Evolutionary conservation across 2,888 invertebrate genomes (phyloP), one percentile per base, ranked within the genome.

Genomic region (Cyclophora punctaria): DNA sequence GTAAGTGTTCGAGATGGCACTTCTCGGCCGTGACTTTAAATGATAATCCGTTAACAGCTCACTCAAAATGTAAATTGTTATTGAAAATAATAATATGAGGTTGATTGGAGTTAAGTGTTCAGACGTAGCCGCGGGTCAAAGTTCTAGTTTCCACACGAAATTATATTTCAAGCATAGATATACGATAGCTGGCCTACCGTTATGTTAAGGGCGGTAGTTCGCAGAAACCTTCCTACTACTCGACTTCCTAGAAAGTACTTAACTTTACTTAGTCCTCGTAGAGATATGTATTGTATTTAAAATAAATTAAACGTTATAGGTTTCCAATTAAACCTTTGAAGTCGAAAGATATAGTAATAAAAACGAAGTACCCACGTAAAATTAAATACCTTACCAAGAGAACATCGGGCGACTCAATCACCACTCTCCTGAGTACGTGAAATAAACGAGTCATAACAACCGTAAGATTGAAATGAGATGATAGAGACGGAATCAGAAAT

Each of bases 381-480:
- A 20, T 20, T 20, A 20, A 20, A 20, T 20, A 20, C 20, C 37
- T 37, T 37, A 5, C 37, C 37, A 37, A 37, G 4, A 71, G 71
- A 76, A 75, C 76, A 78, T 80, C 68, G 70, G 69, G 66, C 64
- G 64, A 61, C 69, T 79, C 83, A 81, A 81, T 81, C 78, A 76
- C 69, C 72, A 62, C 66, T 60, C 71, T 72, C 62, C 66, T 60
- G 70, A 71, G 69, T 69, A 71, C 75, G 67, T 67, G 70, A 71
- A 75, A 72, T 73, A 66, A 79, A 72, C 78, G 75, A 76, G 70
- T 83, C 80, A 83, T 84, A 85, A 85, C 77, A 83, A 77, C 80
- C 79, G 73, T 71, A 76, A 85, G 86, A 87, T 88, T 81, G 78
- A 83, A 85, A 84, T 81, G 80, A 81, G 78, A 71, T 76, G 87